These are phyloP conservation scores for Dicaeum eximium DNA, from an alignment of 2,113 vertebrate species.

Conservation along the genomic window DNA sequence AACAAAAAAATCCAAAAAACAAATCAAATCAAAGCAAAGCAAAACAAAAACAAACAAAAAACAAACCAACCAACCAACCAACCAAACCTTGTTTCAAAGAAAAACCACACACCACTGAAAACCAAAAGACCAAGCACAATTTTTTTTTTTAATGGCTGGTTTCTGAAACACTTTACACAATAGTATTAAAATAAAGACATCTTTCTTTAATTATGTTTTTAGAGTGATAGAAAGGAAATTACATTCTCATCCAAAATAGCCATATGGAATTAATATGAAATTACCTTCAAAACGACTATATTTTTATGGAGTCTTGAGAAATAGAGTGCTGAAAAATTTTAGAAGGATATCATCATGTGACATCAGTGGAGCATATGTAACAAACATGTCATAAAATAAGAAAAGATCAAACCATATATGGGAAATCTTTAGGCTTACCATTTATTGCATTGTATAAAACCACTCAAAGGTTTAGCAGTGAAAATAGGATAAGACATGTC, in stretches of 20 bases:
- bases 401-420: neutral
- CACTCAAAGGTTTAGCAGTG: neutral
- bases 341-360: neutral
- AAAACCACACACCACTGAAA: neutral
- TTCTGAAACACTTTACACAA: neutral
- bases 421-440: neutral
- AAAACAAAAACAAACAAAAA: neutral
- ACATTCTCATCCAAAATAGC: neutral
- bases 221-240: neutral
- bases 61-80: accelerated
- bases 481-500: neutral
- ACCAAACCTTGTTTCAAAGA: too few relatives aligned
- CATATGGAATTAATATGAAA: neutral
- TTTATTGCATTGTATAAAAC: neutral
- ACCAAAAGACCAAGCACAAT: accelerated
- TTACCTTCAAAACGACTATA: neutral
- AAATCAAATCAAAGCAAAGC: neutral
- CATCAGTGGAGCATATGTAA: neutral
- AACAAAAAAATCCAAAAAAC: neutral
- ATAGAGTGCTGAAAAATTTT: neutral
- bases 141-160: neutral
- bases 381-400: neutral
- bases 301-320: neutral
- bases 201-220: neutral
- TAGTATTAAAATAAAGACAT: neutral